Base-by-base conservation (phyloP, 1,140 invertebrate species). In the Oreohelix idahoensis region DNA sequence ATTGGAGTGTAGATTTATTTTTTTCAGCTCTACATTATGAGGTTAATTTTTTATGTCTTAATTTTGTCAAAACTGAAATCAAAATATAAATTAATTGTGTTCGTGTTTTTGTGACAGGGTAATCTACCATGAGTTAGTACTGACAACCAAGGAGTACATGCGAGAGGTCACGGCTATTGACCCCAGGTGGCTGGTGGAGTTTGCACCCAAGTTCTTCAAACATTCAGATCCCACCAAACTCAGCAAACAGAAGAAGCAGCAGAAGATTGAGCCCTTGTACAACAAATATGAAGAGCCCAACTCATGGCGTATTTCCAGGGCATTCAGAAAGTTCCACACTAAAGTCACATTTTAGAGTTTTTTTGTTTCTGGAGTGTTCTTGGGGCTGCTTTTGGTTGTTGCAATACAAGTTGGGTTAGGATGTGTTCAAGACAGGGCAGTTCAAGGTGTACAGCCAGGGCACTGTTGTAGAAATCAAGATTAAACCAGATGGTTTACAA, bases 111-210 rank as follows among this genome's bases (percentile, higher is more conserved):
- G 87, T 89, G 90, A 51, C 90, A 96, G 96, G 96, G 97, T 99
- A 0, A 97, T 99, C 76, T 99, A 99, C 91, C 98, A 99, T 90
- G 98, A 99, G 92, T 92, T 99, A 76, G 98, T 99, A 0, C 96
- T 99, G 92, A 99, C 99, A 0, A 99, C 99, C 0, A 99, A 99
- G 90, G 99, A 99, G 92, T 99, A 99, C 90, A 99, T 99, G 99
- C 94, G 98, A 70, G 98, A 99, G 93, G 98, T 99, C 0, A 99
- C 98, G 0, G 97, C 98, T 0, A 99, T 99, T 69, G 99, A 99
- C 94, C 98, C 99, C 0, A 98, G 99, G 93, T 99, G 99, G 99
- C 93, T 99, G 36, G 98, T 99, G 0, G 98, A 99, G 92, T 99
- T 98, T 93, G 99, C 99, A 0, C 98, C 98, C 0, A 98, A 98